Evolutionary conservation across 1,140 invertebrate species (phyloP).

Genomic region (Augochlora pura): DNA sequence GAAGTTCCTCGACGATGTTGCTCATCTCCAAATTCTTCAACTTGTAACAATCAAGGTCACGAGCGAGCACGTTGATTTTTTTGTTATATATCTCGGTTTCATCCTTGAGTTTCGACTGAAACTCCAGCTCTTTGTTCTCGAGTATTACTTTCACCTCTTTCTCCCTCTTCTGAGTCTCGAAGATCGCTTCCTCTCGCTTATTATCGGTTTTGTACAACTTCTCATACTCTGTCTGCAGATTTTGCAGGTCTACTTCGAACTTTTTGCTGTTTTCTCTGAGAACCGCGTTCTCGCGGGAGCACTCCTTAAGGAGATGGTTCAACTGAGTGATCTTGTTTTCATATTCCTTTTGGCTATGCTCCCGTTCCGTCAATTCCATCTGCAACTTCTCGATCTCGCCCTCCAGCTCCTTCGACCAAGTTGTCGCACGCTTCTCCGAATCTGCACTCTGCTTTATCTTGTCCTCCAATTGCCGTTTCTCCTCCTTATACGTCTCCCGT

Average conservation of each 20-base stretch:
- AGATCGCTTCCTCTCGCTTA: conserved; percentile 34
- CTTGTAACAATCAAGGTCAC: conserved; percentile 57
- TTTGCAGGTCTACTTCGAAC: conserved; percentile 65
- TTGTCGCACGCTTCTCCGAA: conserved; percentile 57
- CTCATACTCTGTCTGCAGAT: conserved; percentile 65
- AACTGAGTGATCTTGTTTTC: conserved; percentile 49
- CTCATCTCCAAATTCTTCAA: conserved; percentile 65
- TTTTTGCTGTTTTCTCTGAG: conserved; percentile 62
- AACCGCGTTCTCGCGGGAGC: conserved; percentile 63
- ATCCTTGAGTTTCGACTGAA: conserved; percentile 56
- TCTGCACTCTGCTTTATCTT: conserved; percentile 65
- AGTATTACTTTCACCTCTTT: conserved; percentile 48
- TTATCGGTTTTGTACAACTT: conserved; percentile 48
- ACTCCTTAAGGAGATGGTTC: conserved; percentile 54
- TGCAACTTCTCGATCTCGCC: conserved; percentile 71
- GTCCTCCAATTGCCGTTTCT: conserved; percentile 64
- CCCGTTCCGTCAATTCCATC: conserved; percentile 59
- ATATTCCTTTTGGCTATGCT: conserved; percentile 4
- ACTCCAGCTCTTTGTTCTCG: conserved; percentile 65
- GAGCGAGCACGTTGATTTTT: conserved; percentile 59
- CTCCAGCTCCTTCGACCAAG: conserved; percentile 70
- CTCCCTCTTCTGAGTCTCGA: conserved; percentile 64
- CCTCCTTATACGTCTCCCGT: conserved; percentile 46
- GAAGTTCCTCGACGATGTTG: conserved; percentile 64
- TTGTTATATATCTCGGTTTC: conserved; percentile 59